Percentiles rank a stretch among this genome's conserved stretches.
phyloP scores from a whole-genome alignment of 2,113 vertebrate species.

The Leucoraja erinaceus region DNA sequence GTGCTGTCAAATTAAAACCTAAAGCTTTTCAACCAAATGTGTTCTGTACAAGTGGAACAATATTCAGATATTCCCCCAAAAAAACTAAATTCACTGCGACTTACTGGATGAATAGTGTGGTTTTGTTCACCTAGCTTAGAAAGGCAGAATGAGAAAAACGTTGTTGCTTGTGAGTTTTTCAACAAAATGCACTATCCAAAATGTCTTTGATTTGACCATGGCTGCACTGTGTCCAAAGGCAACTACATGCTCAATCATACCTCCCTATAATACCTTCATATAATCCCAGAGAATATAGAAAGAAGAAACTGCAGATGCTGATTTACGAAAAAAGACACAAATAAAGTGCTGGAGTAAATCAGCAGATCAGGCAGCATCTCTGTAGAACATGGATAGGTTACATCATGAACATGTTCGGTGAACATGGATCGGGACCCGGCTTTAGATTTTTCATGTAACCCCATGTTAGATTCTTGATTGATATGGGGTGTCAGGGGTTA shows the following conservation, averaged over 20 bases:
- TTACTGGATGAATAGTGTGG: background rate
- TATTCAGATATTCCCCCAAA: background rate
- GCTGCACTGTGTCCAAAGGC: background rate
- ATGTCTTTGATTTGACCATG: background rate
- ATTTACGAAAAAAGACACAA: too few relatives aligned
- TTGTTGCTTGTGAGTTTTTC: background rate
- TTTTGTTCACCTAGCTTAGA: background rate
- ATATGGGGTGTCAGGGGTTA: too few relatives aligned
- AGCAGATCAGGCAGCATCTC: too few relatives aligned
- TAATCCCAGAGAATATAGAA: too few relatives aligned
- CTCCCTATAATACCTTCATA: background rate
- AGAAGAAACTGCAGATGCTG: too few relatives aligned
- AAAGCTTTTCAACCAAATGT: background rate
- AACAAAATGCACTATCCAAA: background rate
- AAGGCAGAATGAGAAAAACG: background rate
- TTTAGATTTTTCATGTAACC: too few relatives aligned
- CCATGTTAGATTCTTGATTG: too few relatives aligned
- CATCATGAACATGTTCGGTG: too few relatives aligned
- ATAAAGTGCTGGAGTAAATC: too few relatives aligned
- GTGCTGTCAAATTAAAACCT: conserved; percentile 9
- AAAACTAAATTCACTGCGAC: background rate
- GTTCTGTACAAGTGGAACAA: background rate
- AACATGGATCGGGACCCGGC: too few relatives aligned
- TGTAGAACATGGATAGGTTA: too few relatives aligned
- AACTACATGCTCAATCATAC: too few relatives aligned